Conservation (phyloP, 2,113 vertebrate genomes). For the Malurus alboscapulatus region DNA sequence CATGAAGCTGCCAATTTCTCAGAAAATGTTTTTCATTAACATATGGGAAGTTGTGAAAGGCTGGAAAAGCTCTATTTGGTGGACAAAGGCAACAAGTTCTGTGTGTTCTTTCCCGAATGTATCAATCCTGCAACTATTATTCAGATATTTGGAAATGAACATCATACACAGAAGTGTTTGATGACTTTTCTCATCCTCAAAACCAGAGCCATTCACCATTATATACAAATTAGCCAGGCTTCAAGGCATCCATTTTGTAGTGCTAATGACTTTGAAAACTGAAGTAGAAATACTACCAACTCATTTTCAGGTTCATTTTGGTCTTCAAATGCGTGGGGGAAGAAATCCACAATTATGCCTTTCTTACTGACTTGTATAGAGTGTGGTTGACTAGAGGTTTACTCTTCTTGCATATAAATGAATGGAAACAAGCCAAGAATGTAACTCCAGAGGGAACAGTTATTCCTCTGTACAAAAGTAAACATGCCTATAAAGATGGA, state of each 20-base stretch:
- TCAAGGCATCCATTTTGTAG: not conserved
- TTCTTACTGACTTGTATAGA: not conserved
- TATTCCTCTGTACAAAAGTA: not conserved
- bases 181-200: not conserved
- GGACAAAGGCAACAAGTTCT: conserved; percentile 50
- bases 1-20: conserved; percentile 66
- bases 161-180: not conserved
- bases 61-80: conserved; percentile 65
- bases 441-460: not conserved
- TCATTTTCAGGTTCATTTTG: not conserved
- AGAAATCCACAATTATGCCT: not conserved
- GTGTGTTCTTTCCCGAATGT: conserved; percentile 5
- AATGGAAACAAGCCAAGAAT: not conserved
- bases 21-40: conserved; percentile 77
- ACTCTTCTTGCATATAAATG: not conserved
- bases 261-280: not conserved
- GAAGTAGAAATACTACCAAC: not conserved
- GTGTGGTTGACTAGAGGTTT: not conserved
- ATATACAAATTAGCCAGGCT: not conserved
- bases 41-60: conserved; percentile 72
- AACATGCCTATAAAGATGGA: not conserved
- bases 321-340: not conserved
- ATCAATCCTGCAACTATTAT: conserved; percentile 23
- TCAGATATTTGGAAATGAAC: conserved; percentile 51
- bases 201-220: not conserved